Evolutionary conservation across 2,888 invertebrate species (phyloP), one percentile per base, ranked within the genome.

Genomic region (Eristalis intricaria): DNA sequence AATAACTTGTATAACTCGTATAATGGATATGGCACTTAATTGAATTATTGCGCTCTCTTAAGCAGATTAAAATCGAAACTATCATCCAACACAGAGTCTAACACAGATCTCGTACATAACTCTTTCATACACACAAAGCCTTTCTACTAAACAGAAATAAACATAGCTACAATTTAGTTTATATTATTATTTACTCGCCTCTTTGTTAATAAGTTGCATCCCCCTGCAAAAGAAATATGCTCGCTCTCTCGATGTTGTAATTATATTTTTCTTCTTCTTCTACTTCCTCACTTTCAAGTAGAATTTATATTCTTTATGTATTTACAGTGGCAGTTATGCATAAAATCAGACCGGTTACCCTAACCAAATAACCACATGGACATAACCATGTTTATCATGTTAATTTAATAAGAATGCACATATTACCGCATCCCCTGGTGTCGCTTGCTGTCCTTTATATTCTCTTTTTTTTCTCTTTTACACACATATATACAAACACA

Each of bases 381-480:
- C 61, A 70, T 8, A 61, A 35, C 32, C 15, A 29, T 66, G 19
- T 83, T 58, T 50, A 61, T 26, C 43, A 64, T 75, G 40, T 75
- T 84, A 35, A 35, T 38, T 77, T 50, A 38, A 65, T 68, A 82
- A 61, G 84, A 84, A 85, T 77, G 43, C 80, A 79, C 79, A 87
- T 50, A 84, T 87, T 69, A 78, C 58, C 75, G 87, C 87, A 87
- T 80, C 87, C 50, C 83, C 87, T 73, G 84, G 87, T 87, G 76
- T 76, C 79, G 85, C 85, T 85, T 56, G 87, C 87, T 80, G 79
- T 87, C 75, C 83, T 71, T 85, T 69, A 43, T 23, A 50, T 29
- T 23, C 11, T 50, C 69, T 66, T 70, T 73, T 66, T 70, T 58
- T 63, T 82, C 61, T 89, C 29, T 89, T 71, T 87, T 70, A 60